Conservation (phyloP, 1,140 invertebrate species). For the Halyomorpha halys region DNA sequence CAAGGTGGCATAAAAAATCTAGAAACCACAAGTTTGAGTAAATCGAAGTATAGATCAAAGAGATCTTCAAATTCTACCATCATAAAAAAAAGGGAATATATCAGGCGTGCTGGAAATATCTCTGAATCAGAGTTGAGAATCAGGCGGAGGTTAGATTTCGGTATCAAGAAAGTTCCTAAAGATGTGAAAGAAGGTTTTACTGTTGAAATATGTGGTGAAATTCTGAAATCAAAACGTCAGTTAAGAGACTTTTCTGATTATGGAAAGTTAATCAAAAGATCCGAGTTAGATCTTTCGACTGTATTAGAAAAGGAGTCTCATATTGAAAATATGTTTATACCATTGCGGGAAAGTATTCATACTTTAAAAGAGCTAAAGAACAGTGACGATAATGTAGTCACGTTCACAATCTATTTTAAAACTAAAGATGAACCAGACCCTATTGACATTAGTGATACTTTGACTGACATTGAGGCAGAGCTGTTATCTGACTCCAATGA, state of each 20-base stretch:
- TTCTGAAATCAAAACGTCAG: background rate
- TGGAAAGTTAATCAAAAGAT: background rate
- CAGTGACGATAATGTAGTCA: background rate
- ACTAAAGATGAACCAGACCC: background rate
- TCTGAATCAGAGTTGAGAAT: background rate
- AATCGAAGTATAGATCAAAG: background rate
- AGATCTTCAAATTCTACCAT: too few relatives aligned
- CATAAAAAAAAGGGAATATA: too few relatives aligned
- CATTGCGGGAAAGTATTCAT: background rate
- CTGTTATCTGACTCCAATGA: background rate
- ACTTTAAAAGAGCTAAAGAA: background rate
- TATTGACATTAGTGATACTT: background rate
- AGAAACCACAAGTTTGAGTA: background rate
- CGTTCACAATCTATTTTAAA: constrained; percentile 8
- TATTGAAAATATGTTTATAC: background rate
- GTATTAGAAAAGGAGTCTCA: background rate
- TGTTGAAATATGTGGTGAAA: constrained; percentile 6
- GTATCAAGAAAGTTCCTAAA: constrained; percentile 9
- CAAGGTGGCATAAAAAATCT: background rate
- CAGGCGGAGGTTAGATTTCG: background rate
- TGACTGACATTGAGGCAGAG: background rate
- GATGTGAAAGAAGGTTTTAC: background rate
- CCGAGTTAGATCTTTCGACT: background rate
- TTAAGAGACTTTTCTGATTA: background rate
- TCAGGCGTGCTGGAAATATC: too few relatives aligned